Conservation (phyloP, 2,888 invertebrate genomes). For the Metallyticus violacea region DNA sequence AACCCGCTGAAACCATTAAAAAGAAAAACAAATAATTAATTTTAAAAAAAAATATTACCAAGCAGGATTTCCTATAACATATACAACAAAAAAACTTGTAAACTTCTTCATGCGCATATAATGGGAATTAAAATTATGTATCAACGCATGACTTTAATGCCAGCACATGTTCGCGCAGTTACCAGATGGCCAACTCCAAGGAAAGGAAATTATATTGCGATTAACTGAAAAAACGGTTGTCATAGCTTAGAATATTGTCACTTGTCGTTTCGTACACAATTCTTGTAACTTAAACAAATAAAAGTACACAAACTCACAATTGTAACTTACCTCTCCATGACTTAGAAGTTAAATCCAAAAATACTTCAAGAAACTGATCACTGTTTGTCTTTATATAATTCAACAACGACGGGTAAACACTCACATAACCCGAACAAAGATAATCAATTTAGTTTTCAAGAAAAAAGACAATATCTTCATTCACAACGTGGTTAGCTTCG, state of each 20-base stretch:
- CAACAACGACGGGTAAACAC: too few relatives aligned
- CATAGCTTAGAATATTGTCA: not conserved
- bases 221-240: not conserved
- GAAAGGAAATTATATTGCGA: not conserved
- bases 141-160: not conserved
- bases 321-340: not conserved
- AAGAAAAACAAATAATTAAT: too few relatives aligned
- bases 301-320: not conserved
- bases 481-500: not conserved
- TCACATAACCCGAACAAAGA: too few relatives aligned
- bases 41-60: too few relatives aligned
- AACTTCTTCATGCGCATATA: too few relatives aligned
- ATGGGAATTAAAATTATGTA: not conserved
- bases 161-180: not conserved
- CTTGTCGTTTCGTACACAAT: not conserved
- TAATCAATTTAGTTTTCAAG: too few relatives aligned
- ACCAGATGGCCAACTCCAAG: not conserved
- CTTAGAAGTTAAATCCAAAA: not conserved
- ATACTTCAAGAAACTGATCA: not conserved
- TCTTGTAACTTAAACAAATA: too few relatives aligned
- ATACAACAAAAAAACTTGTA: too few relatives aligned
- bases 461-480: too few relatives aligned
- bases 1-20: too few relatives aligned
- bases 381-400: not conserved
- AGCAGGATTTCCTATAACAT: too few relatives aligned